phyloP scores from a whole-genome alignment of 2,888 invertebrate genomes.

The Diaprepes abbreviatus region DNA sequence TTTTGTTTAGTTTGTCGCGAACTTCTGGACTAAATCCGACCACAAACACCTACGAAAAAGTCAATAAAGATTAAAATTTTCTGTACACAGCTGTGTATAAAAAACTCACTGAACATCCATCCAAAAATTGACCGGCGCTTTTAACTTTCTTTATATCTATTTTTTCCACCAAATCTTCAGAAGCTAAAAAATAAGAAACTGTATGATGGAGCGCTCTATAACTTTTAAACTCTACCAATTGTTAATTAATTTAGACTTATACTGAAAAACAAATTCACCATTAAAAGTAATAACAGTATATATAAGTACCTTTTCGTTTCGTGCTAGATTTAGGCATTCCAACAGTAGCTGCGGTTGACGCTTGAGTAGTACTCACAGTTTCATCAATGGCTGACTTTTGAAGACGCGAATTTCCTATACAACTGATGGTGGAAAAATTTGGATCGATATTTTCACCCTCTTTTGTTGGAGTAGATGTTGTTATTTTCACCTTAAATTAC shows the following conservation, averaged over 20 bases:
- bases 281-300: too few species aligned
- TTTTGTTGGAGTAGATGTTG: constrained; percentile 82
- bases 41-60: constrained; percentile 73
- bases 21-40: constrained; percentile 76
- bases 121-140: constrained; percentile 85
- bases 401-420: constrained; percentile 57
- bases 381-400: constrained; percentile 49
- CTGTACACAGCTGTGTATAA: too few species aligned
- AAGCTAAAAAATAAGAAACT: constrained; percentile 6
- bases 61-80: background rate
- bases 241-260: too few species aligned
- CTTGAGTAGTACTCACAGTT: constrained; percentile 31
- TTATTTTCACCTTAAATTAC: constrained; percentile 68
- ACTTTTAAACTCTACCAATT: too few species aligned
- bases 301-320: constrained; percentile 42
- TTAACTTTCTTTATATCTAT: constrained; percentile 78
- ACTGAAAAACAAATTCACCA: too few species aligned
- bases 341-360: background rate
- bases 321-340: background rate
- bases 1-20: constrained; percentile 77
- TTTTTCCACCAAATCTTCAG: constrained; percentile 56
- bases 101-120: constrained; percentile 79
- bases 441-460: constrained; percentile 64
- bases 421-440: constrained; percentile 70
- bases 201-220: too few species aligned